Evolutionary conservation across 2,797 vertebrate genomes (phyloP), one percentile per base, ranked within the genome.

Genomic region (Acanthurus lineatus): DNA sequence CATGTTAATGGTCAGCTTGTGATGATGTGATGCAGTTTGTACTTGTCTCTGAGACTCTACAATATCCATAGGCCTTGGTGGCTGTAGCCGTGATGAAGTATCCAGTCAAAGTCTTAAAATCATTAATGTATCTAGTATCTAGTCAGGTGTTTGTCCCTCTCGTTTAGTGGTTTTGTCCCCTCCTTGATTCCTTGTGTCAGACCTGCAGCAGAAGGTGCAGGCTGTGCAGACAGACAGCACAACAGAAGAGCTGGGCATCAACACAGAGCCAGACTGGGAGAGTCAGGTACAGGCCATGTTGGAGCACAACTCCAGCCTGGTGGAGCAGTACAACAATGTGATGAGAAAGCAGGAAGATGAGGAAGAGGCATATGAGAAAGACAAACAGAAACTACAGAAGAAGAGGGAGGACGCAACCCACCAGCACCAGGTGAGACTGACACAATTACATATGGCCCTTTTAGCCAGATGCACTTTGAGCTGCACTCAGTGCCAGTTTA

Each of bases 201-300:
- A 75, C 1, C 7, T 20, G 59, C 61, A 56, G 22, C 82, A 47
- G 60, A 71, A 8, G 44, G 73, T 12, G 0, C 79, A 85, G 81
- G 70, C 81, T 0, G 83, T 87, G 45, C 90, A 91, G 84, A 89
- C 84, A 0, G 86, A 91, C 58, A 0, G 3, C 69, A 59, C 1
- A 0, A 68, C 44, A 0, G 2, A 17, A 0, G 91, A 90, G 25
- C 12, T 3, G 3, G 79, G 35, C 17, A 28, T 86, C 28, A 89
- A 86, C 88, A 90, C 90, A 0, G 83, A 88, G 3, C 17, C 68
- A 0, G 85, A 77, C 87, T 94, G 93, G 93, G 89, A 92, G 81
- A 51, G 15, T 0, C 58, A 61, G 69, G 76, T 89, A 76, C 57
- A 1, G 20, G 76, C 83, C 71, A 35, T 87, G 77, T 67, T 88